Conservation (phyloP, 2,113 vertebrate species). For the Lasiurus borealis region DNA sequence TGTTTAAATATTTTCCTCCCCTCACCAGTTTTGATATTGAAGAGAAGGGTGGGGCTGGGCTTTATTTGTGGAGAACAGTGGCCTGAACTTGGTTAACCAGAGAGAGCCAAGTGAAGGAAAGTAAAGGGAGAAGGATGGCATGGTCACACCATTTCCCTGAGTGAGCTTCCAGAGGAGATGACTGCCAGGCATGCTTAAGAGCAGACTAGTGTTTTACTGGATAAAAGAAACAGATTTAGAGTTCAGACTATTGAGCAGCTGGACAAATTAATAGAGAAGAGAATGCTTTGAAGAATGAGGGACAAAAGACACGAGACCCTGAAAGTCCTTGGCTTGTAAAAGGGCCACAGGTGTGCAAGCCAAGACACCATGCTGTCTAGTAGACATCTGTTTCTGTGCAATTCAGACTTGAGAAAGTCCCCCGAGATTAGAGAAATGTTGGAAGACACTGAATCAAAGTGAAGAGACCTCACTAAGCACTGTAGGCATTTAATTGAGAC, state of each 20-base stretch:
- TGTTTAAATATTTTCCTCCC: neutral
- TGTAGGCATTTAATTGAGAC: neutral
- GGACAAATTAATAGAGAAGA: neutral
- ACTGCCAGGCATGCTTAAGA: no score
- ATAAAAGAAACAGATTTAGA: neutral
- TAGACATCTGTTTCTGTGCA: neutral
- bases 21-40: neutral
- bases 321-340: neutral
- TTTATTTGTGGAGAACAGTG: neutral
- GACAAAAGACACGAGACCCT: neutral
- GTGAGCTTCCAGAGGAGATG: neutral
- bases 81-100: neutral
- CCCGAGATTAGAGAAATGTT: neutral
- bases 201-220: neutral
- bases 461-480: neutral
- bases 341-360: neutral
- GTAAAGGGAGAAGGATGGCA: neutral
- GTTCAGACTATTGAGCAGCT: neutral
- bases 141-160: no score
- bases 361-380: no score
- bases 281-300: neutral
- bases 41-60: neutral
- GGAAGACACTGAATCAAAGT: neutral
- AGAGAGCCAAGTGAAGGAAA: neutral
- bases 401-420: neutral